Evolutionary conservation across 2,113 vertebrate genomes (phyloP), one percentile per base, ranked within the genome.

Genomic region (Epinephelus lanceolatus): DNA sequence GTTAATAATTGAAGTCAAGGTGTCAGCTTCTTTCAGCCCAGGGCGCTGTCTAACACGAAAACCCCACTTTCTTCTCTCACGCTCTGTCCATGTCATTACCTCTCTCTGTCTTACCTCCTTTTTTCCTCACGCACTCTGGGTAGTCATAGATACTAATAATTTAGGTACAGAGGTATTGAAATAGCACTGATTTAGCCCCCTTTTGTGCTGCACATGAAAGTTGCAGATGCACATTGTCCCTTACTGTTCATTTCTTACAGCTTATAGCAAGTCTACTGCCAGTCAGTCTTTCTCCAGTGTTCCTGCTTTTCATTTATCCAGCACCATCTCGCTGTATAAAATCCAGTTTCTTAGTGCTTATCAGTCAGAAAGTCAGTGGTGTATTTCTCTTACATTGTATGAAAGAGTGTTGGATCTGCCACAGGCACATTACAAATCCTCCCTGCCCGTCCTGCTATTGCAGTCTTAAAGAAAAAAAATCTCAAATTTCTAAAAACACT

Each of bases 1-100:
- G 71, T 92, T 88, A 93, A 93, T 91, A 93, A 93, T 91, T 86
- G 61, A 91, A 89, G 86, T 56, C 45, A 75, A 80, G 82, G 86
- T 78, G 91, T 89, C 85, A 47, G 79, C 83, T 87, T 71, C 76
- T 75, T 79, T 92, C 56, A 82, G 86, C 88, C 72, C 62, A 40
- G 87, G 87, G 87, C 52, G 5, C 80, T 72, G 76, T 86, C 74
- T 71, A 79, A 91, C 85, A 81, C 78, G 74, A 61, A 74, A 81
- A 49, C 17, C 37, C 65, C 15, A 51, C 73, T 82, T 77, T 73
- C 53, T 33, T 40, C 45, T 76, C 55, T 77, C 57, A 10, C 33
- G 5, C 62, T 70, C 74, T 49, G 42, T 33, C 66, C 15, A 3
- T 49, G 15, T 78, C 77, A 40, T 23, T 27, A 23, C 55, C 56